These are phyloP conservation scores for Chascanopsetta lugubris DNA, from an alignment of 2,113 vertebrate genomes.

Conservation along the genomic window DNA sequence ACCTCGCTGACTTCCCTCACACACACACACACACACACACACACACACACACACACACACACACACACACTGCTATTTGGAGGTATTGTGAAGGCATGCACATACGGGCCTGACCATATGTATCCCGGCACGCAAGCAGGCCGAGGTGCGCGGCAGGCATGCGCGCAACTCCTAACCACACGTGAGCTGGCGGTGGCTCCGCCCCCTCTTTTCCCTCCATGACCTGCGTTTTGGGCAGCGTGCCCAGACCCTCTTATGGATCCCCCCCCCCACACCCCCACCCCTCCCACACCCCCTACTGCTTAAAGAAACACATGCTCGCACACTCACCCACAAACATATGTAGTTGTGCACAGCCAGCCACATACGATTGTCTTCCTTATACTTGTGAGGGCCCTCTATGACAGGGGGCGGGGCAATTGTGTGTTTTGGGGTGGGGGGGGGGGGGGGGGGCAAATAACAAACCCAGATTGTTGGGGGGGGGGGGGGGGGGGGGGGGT, in stretches of 20 bases:
- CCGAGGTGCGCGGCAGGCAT: slow-evolving; percentile 42
- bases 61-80: slow-evolving; percentile 41
- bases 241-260: slow-evolving; percentile 67
- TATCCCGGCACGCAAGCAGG: slow-evolving; percentile 39
- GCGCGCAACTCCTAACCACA: slow-evolving; percentile 46
- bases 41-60: slow-evolving; percentile 1
- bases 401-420: too few species aligned
- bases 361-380: slow-evolving; percentile 1
- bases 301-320: slow-evolving; percentile 59
- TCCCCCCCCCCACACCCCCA: slow-evolving; percentile 31
- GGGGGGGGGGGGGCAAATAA: too few species aligned
- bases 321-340: slow-evolving; percentile 34
- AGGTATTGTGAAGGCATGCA: slow-evolving; percentile 59
- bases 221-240: slow-evolving; percentile 63
- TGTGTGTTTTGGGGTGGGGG: too few species aligned
- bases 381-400: too few species aligned
- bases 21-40: slow-evolving; percentile 25
- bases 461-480: too few species aligned
- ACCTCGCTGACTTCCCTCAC: slow-evolving; percentile 56
- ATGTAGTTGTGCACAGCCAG: slow-evolving; percentile 18
- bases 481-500: too few species aligned
- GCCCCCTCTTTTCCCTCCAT: slow-evolving; percentile 58
- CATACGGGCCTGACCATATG: slow-evolving; percentile 64
- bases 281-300: slow-evolving; percentile 12
- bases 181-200: slow-evolving; percentile 49